Evolutionary conservation across 2,113 vertebrate genomes (phyloP), one percentile per base, ranked within the genome.

Genomic region (Phoxinus phoxinus): DNA sequence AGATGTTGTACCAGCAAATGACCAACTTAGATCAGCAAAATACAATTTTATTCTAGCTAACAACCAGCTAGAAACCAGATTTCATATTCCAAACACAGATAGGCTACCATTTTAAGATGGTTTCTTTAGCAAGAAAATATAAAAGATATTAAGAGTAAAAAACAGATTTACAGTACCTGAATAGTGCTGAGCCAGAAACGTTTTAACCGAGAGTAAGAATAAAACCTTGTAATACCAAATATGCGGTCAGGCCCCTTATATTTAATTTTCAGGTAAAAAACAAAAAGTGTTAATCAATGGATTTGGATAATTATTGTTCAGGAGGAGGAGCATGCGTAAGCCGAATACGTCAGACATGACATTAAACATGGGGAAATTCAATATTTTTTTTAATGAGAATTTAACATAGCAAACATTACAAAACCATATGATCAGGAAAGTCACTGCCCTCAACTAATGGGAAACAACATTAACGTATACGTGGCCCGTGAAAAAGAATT

Each of bases 121-220:
- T 35, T 69, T 35, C 7, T 35, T 35, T 3, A 69, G 30, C 17
- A 69, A 35, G 32, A 3, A 37, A 23, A 71, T 71, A 17, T 71
- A 11, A 23, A 53, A 6, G 6, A 53, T 21, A 7, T 53, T 21
- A 21, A 53, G 19, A 37, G 32, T 23, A 71, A 41, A n/a, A n/a
- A 41, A 0, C 2, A 1, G 17, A 72, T 72, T 27, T 65, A 53
- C 59, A 58, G 48, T 83, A 88, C 87, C 87, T 86, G 69, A 81
- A 84, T 19, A 51, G 69, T 37, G 12, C 56, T 59, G 13, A 80
- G 61, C 3, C 58, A 59, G n/a, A 23, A 30, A 61, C 1, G 13
- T 5, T 11, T 30, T 53, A 25, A 17, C 58, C 56, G 53, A 51
- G 61, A 8, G 21, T 3, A 44, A 41, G 56, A 48, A 35, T 10